Evolutionary conservation across 1,140 invertebrate genomes (phyloP).

Genomic region (Ectropis grisescens): DNA sequence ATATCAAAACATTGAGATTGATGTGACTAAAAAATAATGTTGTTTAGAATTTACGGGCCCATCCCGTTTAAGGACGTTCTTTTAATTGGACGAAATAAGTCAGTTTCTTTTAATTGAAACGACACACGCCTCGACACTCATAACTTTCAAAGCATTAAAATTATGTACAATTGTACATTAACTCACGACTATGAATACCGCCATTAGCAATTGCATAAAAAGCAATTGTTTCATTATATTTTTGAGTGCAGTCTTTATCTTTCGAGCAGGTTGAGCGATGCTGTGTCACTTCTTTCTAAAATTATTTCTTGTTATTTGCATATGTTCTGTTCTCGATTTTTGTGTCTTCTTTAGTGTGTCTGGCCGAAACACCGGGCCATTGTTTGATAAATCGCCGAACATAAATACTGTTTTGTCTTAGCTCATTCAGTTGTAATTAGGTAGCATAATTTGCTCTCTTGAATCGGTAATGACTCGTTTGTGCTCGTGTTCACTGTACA

Average conservation of each 20-base stretch:
- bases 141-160: not conserved
- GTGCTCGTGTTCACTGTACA: slow-evolving; percentile 29
- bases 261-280: slow-evolving; percentile 28
- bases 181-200: too few relatives aligned
- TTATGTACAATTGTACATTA: not conserved
- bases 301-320: slow-evolving; percentile 15
- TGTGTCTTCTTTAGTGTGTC: slow-evolving; percentile 40
- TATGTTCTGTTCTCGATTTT: slow-evolving; percentile 57
- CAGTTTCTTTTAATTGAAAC: slow-evolving; percentile 11
- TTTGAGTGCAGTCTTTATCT: slow-evolving; percentile 36
- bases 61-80: too few relatives aligned
- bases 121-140: not conserved
- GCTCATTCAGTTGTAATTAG: slow-evolving; percentile 60
- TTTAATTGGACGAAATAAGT: too few relatives aligned
- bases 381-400: slow-evolving; percentile 65
- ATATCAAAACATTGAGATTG: not conserved
- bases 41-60: not conserved
- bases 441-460: slow-evolving; percentile 66
- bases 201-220: slow-evolving; percentile 51
- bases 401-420: slow-evolving; percentile 66
- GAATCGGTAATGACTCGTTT: slow-evolving; percentile 54
- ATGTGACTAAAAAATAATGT: slow-evolving; percentile 8
- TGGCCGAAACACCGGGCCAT: slow-evolving; percentile 54
- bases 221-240: slow-evolving; percentile 61
- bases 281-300: slow-evolving; percentile 24